Evolutionary conservation across 1,140 invertebrate genomes (phyloP), one percentile per base, ranked within the genome.

Genomic region (Delia radicum): DNA sequence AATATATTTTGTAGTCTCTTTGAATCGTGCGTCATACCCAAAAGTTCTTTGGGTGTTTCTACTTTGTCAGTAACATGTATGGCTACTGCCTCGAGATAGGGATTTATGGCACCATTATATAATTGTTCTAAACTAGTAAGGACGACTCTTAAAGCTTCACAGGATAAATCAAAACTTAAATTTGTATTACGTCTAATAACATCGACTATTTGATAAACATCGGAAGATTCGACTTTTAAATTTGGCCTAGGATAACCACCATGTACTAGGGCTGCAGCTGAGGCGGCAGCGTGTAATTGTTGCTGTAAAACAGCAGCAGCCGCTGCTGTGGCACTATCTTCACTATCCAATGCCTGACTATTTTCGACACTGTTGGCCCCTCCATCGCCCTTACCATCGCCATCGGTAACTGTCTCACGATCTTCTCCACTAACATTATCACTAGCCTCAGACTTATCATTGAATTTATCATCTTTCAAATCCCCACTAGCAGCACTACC

Each of bases 101-200:
- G 82, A 77, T 88, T 89, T 48, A 90, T 87, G 67, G 85, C 89
- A 15, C 88, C 87, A 3, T 91, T 91, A 27, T 91, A 85, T 7
- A 91, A 80, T 77, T 90, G 88, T 79, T 90, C 89, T 72, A 94
- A 86, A 67, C 90, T 91, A 76, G 89, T 89, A 13, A 95, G 87
- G 1, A 96, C 93, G 29, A 94, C 93, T 76, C 92, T 92, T 26
- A 96, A 91, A 42, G 95, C 94, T 31, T 95, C 89, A 84, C 93
- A 92, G 0, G 94, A 96, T 89, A 95, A 92, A 80, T 96, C 93
- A 85, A 96, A 93, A 81, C 93, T 95, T 7, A 96, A 89, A 78
- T 94, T 92, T 1, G 95, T 96, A 81, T 94, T 94, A 78, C 90
- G 91, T 37, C 95, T 88, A 5, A 97, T 92, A 81, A 91, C 90